Base-by-base conservation (phyloP, 2,888 invertebrate genomes). In the Pelosia muscerda region DNA sequence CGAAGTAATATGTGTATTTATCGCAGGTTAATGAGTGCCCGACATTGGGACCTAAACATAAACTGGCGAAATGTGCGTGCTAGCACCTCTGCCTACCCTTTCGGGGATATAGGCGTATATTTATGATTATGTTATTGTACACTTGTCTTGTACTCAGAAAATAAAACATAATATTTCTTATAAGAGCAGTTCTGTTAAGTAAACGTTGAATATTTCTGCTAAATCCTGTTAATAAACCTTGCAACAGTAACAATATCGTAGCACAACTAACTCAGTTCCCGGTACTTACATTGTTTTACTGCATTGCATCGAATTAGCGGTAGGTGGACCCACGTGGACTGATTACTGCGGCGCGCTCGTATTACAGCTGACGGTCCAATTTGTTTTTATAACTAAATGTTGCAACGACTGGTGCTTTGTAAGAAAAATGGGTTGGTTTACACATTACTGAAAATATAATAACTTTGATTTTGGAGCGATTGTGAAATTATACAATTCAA, bases 261-360 rank as follows among this genome's bases (percentile, higher is more conserved):
- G 1, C 26, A 4, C 49, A n/a, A 49, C 5, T 25, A 15, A 59
- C 23, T 54, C 19, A 38, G n/a, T 63, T 63, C 54, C n/a, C 3
- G n/a, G 38, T 38, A 63, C 19, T 1, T 23, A n/a, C 55, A 42
- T 28, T 19, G 63, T 63, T 54, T 2, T 31, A 54, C 55, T 55
- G 38, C 55, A 63, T 34, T 63, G 38, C 26, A 62, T 34, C 31
- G 23, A 23, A n/a, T 28, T 55, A 53, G 26, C 61, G 61, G 49
- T 15, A 49, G 49, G 23, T 13, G 22, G 26, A 53, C 26, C 61
- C 66, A 68, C 62, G 59, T 77, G 75, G 49, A 15, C 42, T 57
- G 70, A 64, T 74, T 71, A 65, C 61, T 57, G 64, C 64, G n/a
- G 64, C 49, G 64, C 49, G 49, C 56, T 57, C 42, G 56, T 64